These are phyloP conservation scores for Trematomus loennbergii DNA, from an alignment of 2,113 vertebrate species.

Conservation along the genomic window DNA sequence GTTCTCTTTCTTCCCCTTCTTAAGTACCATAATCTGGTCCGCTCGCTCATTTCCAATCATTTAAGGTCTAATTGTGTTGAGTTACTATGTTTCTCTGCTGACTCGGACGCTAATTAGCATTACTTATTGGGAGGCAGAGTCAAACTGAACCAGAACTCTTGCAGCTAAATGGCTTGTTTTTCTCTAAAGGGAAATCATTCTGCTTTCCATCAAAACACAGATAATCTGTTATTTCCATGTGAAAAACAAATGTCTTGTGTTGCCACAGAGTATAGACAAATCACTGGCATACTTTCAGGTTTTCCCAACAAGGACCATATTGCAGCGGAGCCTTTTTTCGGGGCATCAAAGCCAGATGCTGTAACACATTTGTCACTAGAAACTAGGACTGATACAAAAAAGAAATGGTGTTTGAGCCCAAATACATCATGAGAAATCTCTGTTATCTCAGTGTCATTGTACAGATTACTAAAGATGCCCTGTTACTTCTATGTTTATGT, in stretches of 20 bases:
- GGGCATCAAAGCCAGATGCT: slow-evolving; percentile 43
- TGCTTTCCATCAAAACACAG: slow-evolving; percentile 61
- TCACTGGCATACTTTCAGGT: slow-evolving; percentile 57
- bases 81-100: slow-evolving; percentile 54
- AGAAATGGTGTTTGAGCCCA: slow-evolving; percentile 49
- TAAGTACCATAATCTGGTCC: slow-evolving; percentile 47
- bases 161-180: slow-evolving; percentile 65
- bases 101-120: slow-evolving; percentile 62
- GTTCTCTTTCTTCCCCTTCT: slow-evolving; percentile 30
- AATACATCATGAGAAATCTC: slow-evolving; percentile 55
- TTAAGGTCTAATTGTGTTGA: slow-evolving; percentile 57
- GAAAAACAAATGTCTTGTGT: slow-evolving; percentile 48
- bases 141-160: slow-evolving; percentile 49
- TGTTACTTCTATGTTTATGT: slow-evolving; percentile 74
- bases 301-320: slow-evolving; percentile 30
- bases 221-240: slow-evolving; percentile 58
- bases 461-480: slow-evolving; percentile 68
- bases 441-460: slow-evolving; percentile 66
- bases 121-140: slow-evolving; percentile 38
- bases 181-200: slow-evolving; percentile 61
- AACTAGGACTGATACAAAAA: slow-evolving; percentile 52
- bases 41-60: slow-evolving; percentile 53
- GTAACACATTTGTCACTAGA: slow-evolving; percentile 60
- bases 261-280: slow-evolving; percentile 47
- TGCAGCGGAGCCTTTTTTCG: slow-evolving; percentile 36